phyloP scores from a whole-genome alignment of 1,140 invertebrate species.

The Calephelis nemesis region DNA sequence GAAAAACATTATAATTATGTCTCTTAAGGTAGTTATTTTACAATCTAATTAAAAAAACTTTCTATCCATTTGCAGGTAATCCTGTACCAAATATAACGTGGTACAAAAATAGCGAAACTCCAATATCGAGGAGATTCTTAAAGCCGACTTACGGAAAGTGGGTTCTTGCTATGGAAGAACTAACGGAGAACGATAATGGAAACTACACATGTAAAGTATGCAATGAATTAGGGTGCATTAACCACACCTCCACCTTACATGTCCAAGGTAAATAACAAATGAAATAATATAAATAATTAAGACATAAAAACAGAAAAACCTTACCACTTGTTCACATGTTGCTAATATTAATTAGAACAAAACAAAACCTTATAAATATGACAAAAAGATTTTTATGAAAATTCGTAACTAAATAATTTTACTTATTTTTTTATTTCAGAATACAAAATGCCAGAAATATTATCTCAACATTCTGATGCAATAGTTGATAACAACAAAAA shows the following conservation, averaged over 20 bases:
- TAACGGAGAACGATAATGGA: conserved; percentile 87
- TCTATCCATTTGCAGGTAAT: conserved; percentile 79
- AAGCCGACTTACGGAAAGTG: conserved; percentile 81
- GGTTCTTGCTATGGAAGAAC: conserved; percentile 86
- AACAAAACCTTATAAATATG: too few species aligned
- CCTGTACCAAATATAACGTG: conserved; percentile 89
- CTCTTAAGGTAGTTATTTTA: too few species aligned
- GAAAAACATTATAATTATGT: too few species aligned
- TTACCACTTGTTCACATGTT: too few species aligned
- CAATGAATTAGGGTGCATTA: conserved; percentile 88
- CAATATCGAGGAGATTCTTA: conserved; percentile 81
- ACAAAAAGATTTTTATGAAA: too few species aligned
- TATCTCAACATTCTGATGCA: conserved; percentile 49
- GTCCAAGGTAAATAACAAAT: conserved; percentile 83
- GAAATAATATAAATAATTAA: not conserved
- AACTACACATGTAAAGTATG: conserved; percentile 92
- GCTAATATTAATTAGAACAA: too few species aligned
- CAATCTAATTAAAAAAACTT: too few species aligned
- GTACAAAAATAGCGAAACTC: conserved; percentile 85
- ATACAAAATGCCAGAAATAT: conserved; percentile 55
- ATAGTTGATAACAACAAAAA: conserved; percentile 54
- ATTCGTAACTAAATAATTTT: too few species aligned
- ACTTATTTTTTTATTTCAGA: conserved; percentile 43
- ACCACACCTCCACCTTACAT: conserved; percentile 84
- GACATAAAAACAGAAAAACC: not conserved